Conservation (phyloP, 2,113 vertebrate genomes). For the Pollimyrus isidori region DNA sequence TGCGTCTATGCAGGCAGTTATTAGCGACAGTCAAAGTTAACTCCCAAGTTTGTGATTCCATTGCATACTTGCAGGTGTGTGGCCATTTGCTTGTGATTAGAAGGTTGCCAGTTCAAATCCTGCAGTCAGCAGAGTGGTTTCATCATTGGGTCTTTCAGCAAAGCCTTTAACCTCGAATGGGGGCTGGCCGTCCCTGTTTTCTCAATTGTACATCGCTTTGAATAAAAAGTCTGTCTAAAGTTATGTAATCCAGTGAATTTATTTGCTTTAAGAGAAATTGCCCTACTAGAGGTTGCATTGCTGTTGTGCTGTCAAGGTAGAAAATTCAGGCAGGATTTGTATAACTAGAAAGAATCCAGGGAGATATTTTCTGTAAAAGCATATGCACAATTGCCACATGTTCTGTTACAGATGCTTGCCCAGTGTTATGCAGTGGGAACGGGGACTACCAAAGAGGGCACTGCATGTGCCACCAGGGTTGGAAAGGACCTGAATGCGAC, state of each 20-base stretch:
- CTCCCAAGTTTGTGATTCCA: neutral
- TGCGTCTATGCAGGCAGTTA: neutral
- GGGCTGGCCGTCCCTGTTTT: neutral
- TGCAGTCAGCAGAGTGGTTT: neutral
- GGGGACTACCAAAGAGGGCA: constrained; percentile 90
- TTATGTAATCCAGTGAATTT: neutral
- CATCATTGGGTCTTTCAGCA: neutral
- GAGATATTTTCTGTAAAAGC: neutral
- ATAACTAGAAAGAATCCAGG: neutral
- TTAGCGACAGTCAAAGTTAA: neutral
- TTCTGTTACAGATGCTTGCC: constrained; percentile 78
- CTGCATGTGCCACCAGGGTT: constrained; percentile 81
- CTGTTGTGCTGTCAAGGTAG: neutral
- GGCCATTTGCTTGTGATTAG: neutral
- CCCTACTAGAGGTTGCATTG: neutral
- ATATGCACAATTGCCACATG: neutral
- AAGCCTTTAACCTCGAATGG: neutral
- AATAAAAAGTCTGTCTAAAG: neutral
- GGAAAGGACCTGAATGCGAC: constrained; percentile 91
- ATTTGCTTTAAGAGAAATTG: neutral
- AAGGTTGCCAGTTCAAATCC: neutral
- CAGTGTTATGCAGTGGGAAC: constrained; percentile 89
- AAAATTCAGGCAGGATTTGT: neutral
- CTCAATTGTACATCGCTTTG: neutral
- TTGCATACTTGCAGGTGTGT: neutral